These are phyloP conservation scores for Pterostichus madidus DNA, from an alignment of 2,888 invertebrate species.

Conservation along the genomic window DNA sequence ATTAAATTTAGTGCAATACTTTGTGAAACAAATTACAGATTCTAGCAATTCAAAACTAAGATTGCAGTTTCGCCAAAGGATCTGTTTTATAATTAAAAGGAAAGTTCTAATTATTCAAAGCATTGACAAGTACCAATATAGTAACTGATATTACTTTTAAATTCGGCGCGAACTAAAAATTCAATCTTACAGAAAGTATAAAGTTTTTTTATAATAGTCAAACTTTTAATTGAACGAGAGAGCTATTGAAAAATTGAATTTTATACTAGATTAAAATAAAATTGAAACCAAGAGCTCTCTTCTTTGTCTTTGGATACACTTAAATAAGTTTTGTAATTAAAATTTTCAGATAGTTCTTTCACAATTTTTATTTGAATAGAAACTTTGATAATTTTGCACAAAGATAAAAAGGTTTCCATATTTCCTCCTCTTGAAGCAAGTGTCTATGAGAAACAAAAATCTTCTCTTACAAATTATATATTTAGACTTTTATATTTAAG, in stretches of 20 bases:
- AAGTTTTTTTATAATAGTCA: slow-evolving; percentile 43
- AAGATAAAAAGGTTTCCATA: background rate
- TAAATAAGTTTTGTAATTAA: slow-evolving; percentile 56
- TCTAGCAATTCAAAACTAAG: no score
- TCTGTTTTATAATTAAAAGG: no score
- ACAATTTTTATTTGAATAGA: slow-evolving; percentile 27
- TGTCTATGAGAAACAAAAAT: background rate
- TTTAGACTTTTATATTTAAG: background rate
- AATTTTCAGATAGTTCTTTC: slow-evolving; percentile 55
- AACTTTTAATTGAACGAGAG: slow-evolving; percentile 61
- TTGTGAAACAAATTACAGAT: no score
- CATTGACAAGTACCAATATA: slow-evolving; percentile 11
- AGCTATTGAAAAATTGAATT: slow-evolving; percentile 65
- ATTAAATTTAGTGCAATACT: no score
- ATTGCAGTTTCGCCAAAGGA: no score
- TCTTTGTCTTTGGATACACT: slow-evolving; percentile 40
- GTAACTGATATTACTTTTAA: slow-evolving; percentile 5
- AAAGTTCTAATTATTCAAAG: background rate
- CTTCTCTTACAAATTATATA: background rate
- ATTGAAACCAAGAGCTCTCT: slow-evolving; percentile 45
- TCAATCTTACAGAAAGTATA: background rate
- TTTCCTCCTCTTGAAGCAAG: background rate
- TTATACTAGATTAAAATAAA: slow-evolving; percentile 54
- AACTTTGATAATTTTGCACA: slow-evolving; percentile 6
- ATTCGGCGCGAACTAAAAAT: background rate